Evolutionary conservation across 2,888 invertebrate species (phyloP).

Genomic region (Ectropis crepuscularia): DNA sequence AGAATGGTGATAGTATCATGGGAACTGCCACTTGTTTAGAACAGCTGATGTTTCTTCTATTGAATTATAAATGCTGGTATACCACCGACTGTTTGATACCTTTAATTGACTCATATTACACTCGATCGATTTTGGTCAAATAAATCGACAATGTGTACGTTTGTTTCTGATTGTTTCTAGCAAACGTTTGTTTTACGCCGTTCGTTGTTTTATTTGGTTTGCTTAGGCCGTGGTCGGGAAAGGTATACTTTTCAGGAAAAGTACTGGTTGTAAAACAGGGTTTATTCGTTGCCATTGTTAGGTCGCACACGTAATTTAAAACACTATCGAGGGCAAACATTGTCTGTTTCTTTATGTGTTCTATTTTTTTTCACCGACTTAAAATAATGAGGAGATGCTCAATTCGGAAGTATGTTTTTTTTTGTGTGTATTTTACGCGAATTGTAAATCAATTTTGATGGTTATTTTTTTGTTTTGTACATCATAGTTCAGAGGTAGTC

Average conservation of each 20-base stretch:
- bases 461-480: too few relatives aligned
- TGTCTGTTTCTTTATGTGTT: too few relatives aligned
- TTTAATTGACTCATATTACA: slow-evolving; percentile 25
- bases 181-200: slow-evolving; percentile 27
- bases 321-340: too few relatives aligned
- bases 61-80: slow-evolving; percentile 67
- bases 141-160: slow-evolving; percentile 13
- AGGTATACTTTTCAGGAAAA: slow-evolving; percentile 7
- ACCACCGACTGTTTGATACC: slow-evolving; percentile 47
- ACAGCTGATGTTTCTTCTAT: slow-evolving; percentile 61
- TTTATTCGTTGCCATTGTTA: slow-evolving; percentile 1
- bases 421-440: too few relatives aligned
- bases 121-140: slow-evolving; percentile 20
- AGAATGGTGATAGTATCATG: slow-evolving; percentile 57
- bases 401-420: too few relatives aligned
- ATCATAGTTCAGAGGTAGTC: too few relatives aligned
- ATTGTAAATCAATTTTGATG: too few relatives aligned
- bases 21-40: slow-evolving; percentile 61
- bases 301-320: background rate
- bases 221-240: slow-evolving; percentile 10
- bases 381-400: too few relatives aligned
- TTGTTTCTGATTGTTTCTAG: slow-evolving; percentile 27
- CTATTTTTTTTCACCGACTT: too few relatives aligned
- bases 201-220: slow-evolving; percentile 18
- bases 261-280: slow-evolving; percentile 2